These are phyloP conservation scores for Hydriomena furcata DNA, from an alignment of 2,888 invertebrate genomes.

Conservation along the genomic window DNA sequence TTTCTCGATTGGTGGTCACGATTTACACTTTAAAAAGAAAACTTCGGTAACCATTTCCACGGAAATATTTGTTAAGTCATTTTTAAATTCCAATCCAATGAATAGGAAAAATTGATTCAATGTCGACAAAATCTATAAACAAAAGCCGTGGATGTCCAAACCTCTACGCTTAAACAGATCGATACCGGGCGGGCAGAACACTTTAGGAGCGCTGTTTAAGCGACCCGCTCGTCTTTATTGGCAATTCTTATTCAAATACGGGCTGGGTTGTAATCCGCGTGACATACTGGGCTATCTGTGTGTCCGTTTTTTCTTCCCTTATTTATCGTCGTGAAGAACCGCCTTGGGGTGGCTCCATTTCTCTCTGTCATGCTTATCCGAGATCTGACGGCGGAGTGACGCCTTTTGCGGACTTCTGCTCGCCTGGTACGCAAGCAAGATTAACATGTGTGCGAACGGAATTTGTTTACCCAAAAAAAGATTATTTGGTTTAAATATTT, in stretches of 20 bases:
- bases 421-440: slow-evolving; percentile 52
- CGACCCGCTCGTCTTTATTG: slow-evolving; percentile 62
- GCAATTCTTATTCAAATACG: slow-evolving; percentile 81
- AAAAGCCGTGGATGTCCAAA: slow-evolving; percentile 35
- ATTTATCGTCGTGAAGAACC: slow-evolving; percentile 59
- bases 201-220: slow-evolving; percentile 60
- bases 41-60: not conserved
- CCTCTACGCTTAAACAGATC: slow-evolving; percentile 54
- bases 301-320: slow-evolving; percentile 71
- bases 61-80: not conserved
- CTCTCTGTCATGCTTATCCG: slow-evolving; percentile 78
- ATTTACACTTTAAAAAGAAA: slow-evolving; percentile 8
- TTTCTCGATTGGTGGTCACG: slow-evolving; percentile 18
- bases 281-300: slow-evolving; percentile 74
- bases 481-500: no score
- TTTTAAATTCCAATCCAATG: not conserved
- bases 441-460: slow-evolving; percentile 29
- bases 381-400: slow-evolving; percentile 75
- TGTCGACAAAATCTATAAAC: slow-evolving; percentile 28
- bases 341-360: slow-evolving; percentile 68
- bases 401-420: slow-evolving; percentile 63
- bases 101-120: slow-evolving; percentile 8
- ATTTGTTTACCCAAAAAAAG: no score
- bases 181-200: slow-evolving; percentile 62
- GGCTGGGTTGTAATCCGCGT: slow-evolving; percentile 68